Conservation (phyloP, 1,140 invertebrate species). For the Trachelipus rathkii region DNA sequence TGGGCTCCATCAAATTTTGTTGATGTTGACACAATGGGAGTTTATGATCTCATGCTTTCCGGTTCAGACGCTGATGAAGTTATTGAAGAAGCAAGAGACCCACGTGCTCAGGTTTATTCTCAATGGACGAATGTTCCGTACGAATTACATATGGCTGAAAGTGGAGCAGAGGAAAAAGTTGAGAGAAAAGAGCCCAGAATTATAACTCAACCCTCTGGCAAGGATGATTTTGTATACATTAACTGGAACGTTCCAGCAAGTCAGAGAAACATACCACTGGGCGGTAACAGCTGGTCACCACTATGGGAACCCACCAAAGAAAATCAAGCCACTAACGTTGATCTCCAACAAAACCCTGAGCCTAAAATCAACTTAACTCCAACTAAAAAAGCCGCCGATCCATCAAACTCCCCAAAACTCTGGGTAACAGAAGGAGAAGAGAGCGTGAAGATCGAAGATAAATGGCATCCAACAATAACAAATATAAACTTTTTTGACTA, state of each 20-base stretch:
- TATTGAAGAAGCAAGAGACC: constrained; percentile 18
- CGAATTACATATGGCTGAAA: constrained; percentile 34
- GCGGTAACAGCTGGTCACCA: constrained; percentile 35
- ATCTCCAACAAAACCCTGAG: background rate
- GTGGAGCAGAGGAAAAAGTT: constrained; percentile 4
- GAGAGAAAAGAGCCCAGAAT: constrained; percentile 34
- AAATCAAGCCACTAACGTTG: background rate
- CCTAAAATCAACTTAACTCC: background rate
- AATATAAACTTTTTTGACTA: background rate
- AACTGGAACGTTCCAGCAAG: constrained; percentile 41
- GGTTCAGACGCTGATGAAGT: constrained; percentile 14
- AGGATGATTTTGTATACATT: constrained; percentile 44
- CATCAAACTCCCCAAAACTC: background rate
- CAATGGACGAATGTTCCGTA: constrained; percentile 44
- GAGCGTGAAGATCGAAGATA: background rate
- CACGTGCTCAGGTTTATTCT: constrained; percentile 33
- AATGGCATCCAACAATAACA: background rate
- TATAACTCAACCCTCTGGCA: constrained; percentile 41
- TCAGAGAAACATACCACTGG: constrained; percentile 28
- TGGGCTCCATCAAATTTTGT: constrained; percentile 42
- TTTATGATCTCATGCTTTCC: constrained; percentile 38
- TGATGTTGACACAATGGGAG: constrained; percentile 44
- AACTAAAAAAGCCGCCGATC: background rate
- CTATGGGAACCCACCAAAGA: constrained; percentile 21
- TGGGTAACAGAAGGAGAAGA: background rate